phyloP scores from a whole-genome alignment of 2,113 vertebrate species.

The Hypanus sabinus region DNA sequence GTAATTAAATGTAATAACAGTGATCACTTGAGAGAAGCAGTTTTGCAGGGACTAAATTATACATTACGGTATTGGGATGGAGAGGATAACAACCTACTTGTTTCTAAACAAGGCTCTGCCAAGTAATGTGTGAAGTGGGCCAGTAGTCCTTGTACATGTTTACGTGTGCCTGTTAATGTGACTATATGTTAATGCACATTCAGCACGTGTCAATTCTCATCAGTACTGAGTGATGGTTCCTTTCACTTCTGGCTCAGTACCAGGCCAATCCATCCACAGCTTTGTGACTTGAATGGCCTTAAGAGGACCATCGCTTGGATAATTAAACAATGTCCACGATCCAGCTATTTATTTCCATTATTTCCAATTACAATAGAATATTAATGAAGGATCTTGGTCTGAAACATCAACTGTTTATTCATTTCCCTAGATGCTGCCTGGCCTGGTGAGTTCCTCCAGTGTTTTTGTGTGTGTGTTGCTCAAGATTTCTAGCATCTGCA shows the following conservation, averaged over 20 bases:
- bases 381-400: too few relatives aligned
- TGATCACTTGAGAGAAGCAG: background rate
- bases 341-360: background rate
- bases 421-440: too few relatives aligned
- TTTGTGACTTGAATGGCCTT: background rate
- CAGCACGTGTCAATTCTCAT: background rate
- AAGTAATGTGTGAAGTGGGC: background rate
- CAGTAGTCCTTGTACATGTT: background rate
- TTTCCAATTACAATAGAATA: too few relatives aligned
- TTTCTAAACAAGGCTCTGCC: background rate
- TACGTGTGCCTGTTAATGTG: too few relatives aligned
- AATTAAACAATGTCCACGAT: background rate
- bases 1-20: slow-evolving; percentile 3
- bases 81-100: background rate
- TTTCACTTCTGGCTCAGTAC: background rate
- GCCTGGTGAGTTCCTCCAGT: too few relatives aligned
- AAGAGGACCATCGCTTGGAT: background rate
- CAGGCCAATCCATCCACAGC: background rate
- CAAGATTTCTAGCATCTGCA: too few relatives aligned
- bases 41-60: background rate
- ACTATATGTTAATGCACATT: background rate
- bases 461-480: too few relatives aligned
- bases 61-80: background rate
- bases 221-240: background rate
- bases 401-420: too few relatives aligned